Evolutionary conservation across 1,140 invertebrate genomes (phyloP).

Genomic region (Eupeodes corollae): DNA sequence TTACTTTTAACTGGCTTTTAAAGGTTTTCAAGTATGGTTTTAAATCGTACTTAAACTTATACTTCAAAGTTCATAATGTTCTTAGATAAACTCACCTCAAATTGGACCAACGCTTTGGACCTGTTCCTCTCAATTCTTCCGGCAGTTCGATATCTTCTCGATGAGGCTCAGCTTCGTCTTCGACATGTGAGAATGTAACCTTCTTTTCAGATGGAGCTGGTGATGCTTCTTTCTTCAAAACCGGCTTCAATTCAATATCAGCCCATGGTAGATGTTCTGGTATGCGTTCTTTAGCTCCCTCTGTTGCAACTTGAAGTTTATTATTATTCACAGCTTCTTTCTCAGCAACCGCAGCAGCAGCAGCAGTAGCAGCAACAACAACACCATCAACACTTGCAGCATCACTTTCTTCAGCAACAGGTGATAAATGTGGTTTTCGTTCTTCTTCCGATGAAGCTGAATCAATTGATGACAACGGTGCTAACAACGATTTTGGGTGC

Average conservation of each 20-base stretch:
- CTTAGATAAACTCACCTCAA: slow-evolving; percentile 11
- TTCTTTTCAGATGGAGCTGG: slow-evolving; percentile 34
- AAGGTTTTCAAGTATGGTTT: too few relatives aligned
- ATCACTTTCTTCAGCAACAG: slow-evolving; percentile 29
- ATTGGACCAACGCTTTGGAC: slow-evolving; percentile 14
- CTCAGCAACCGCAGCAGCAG: background rate
- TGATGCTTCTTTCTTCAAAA: slow-evolving; percentile 29
- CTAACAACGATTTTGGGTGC: slow-evolving; percentile 14
- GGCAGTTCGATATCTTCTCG: slow-evolving; percentile 31
- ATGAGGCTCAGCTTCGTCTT: slow-evolving; percentile 34
- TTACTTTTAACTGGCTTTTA: too few relatives aligned
- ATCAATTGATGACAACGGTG: slow-evolving; percentile 32
- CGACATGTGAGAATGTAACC: slow-evolving; percentile 35
- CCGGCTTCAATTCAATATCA: slow-evolving; percentile 10
- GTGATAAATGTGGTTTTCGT: slow-evolving; percentile 17
- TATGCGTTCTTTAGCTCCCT: background rate
- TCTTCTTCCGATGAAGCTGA: slow-evolving; percentile 32
- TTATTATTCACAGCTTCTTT: slow-evolving; percentile 3
- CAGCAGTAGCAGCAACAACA: slow-evolving; percentile 9
- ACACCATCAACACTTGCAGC: slow-evolving; percentile 8
- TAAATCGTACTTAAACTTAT: too few relatives aligned
- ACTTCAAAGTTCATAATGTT: too few relatives aligned
- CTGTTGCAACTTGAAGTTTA: background rate
- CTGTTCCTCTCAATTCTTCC: slow-evolving; percentile 24
- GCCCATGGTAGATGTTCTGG: background rate